Base-by-base conservation (phyloP, 2,797 vertebrate species). In the Sebastolobus alascanus region DNA sequence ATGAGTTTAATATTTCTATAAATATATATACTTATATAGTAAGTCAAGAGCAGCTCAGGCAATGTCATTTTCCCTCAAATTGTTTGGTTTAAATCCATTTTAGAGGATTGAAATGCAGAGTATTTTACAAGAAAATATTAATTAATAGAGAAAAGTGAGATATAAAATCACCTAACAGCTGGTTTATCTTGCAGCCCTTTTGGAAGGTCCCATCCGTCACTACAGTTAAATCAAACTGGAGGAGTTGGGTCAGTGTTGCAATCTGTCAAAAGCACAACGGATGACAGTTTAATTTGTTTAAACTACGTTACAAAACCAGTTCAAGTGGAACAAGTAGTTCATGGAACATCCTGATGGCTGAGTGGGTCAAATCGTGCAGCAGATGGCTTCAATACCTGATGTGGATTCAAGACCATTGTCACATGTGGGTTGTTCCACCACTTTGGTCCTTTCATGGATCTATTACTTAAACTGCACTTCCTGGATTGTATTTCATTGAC, bases 311-410 rank as follows among this genome's bases (percentile, higher is more conserved):
- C 43, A 12, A 61, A 63, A 63, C 54, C 67, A 40, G 33, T 55
- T 68, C 33, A 3, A 40, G 46, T 55, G 66, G 67, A 69, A 77
- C 58, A 69, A 69, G 25, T 68, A 68, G 43, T 50, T 61, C 56
- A 52, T 3, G 10, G 63, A 33, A n/a, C 37, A 33, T 55, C 27
- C 52, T 58, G 46, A 64, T 64, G 52, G 60, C 33, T 65, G 72
- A 74, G 56, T 5, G 56, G 27, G 56, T 59, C 43, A 46, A 18
- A 16, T 46, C 16, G 43, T 46, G 43, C 43, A 46, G 16, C 56
- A 59, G 56, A 31, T 59, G 56, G 56, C 56, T 59, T 59, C 56
- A 31, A 31, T 31, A 31, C 29, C 56, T 59, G 56, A 25, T 55
- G 16, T 59, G 8, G 56, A 55, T 55, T 55, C 13, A 46, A 46